Evolutionary conservation across 2,888 invertebrate genomes (phyloP).

Genomic region (Cerastis rubricosa): DNA sequence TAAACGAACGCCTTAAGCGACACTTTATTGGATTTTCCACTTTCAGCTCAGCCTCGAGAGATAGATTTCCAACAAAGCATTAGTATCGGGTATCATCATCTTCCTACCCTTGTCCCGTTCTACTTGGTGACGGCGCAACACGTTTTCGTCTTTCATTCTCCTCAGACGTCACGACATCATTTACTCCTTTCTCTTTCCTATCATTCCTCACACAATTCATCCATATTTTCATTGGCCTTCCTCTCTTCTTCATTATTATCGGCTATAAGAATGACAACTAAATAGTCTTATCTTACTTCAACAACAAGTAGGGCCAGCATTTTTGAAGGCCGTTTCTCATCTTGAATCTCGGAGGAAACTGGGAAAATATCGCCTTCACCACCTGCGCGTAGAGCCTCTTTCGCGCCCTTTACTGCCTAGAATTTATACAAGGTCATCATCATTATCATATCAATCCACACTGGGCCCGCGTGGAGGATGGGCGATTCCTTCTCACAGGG

Average conservation of each 20-base stretch:
- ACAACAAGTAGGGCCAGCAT: conserved; percentile 28
- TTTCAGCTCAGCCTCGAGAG: background rate
- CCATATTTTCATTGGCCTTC: too few species aligned
- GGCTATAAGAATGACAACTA: background rate
- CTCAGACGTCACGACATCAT: too few species aligned
- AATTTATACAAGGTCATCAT: background rate
- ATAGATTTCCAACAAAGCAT: background rate
- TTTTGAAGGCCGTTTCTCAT: conserved; percentile 1
- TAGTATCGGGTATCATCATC: background rate
- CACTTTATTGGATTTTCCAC: background rate
- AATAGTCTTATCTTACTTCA: conserved; percentile 34
- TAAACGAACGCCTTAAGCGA: background rate
- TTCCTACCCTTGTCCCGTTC: too few species aligned
- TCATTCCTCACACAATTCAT: too few species aligned
- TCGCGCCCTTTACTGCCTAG: conserved; percentile 22
- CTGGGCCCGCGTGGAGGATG: background rate
- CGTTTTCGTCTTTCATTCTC: too few species aligned
- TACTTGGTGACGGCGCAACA: too few species aligned
- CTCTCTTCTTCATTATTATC: too few species aligned
- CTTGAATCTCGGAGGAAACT: background rate
- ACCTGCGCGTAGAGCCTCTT: conserved; percentile 18
- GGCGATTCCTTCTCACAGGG: background rate
- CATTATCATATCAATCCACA: background rate
- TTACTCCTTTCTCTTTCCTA: too few species aligned
- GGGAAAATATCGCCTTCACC: background rate